Percentiles rank a stretch among this genome's conserved stretches.
phyloP scores from a whole-genome alignment of 2,113 vertebrate species.

The Corvus hawaiiensis region DNA sequence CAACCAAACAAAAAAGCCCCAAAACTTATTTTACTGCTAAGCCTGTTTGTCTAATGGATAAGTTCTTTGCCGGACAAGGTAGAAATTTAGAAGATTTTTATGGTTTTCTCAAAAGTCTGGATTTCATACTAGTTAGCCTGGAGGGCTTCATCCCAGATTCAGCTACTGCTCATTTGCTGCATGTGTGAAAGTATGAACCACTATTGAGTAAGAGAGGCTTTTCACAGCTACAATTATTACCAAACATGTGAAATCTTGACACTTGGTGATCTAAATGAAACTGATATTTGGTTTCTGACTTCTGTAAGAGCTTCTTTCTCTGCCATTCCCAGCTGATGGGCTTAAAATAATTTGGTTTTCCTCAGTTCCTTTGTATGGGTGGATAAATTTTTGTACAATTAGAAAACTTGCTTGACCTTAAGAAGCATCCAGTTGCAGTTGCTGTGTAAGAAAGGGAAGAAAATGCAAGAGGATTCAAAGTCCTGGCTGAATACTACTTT shows the following conservation, averaged over 20 bases:
- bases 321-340: neutral
- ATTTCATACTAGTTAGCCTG: neutral
- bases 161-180: neutral
- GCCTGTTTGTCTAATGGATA: neutral
- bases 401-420: neutral
- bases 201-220: neutral
- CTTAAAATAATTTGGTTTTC: neutral
- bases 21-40: neutral
- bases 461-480: neutral
- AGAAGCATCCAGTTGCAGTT: neutral
- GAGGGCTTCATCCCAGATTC: neutral
- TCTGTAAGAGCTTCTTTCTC: neutral
- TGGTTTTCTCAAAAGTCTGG: neutral
- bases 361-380: neutral
- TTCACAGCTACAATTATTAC: neutral
- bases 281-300: neutral
- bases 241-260: neutral
- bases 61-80: neutral
- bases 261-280: neutral
- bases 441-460: neutral
- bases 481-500: neutral
- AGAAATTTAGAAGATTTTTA: neutral
- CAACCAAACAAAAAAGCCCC: rapidly evolving
- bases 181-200: neutral
- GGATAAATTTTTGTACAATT: neutral